Conservation (phyloP, 2,888 invertebrate genomes). For the Tetrapedia diversipes region DNA sequence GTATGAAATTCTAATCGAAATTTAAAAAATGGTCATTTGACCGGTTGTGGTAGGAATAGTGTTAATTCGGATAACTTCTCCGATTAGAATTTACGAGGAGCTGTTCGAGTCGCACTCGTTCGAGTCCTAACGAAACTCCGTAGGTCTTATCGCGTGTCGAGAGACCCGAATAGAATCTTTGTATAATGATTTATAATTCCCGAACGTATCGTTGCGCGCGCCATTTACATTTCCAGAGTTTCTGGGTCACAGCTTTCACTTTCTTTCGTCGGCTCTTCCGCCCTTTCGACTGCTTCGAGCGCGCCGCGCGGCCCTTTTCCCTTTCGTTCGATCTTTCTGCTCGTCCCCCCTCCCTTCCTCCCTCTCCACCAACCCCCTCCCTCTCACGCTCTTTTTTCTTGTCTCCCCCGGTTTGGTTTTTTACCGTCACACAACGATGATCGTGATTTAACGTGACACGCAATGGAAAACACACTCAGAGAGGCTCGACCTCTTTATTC, state of each 20-base stretch:
- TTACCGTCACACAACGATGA: conserved; percentile 27
- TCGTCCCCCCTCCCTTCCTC: not conserved
- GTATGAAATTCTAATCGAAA: too few species aligned
- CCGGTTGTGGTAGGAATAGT: too few species aligned
- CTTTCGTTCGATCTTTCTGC: conserved; percentile 58
- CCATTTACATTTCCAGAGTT: conserved; percentile 76
- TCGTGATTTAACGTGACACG: conserved; percentile 59
- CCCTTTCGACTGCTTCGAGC: conserved; percentile 61
- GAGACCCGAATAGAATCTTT: conserved; percentile 29
- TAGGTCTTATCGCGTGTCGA: conserved; percentile 43
- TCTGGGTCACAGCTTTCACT: conserved; percentile 82
- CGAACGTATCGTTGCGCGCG: conserved; percentile 57
- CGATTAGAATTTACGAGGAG: not conserved
- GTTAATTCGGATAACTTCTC: conserved; percentile 9
- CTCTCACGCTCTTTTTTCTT: not conserved
- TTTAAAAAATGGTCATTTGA: too few species aligned
- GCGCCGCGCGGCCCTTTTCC: conserved; percentile 61
- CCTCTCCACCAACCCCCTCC: not conserved
- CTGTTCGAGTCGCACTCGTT: not conserved
- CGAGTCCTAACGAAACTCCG: conserved; percentile 45
- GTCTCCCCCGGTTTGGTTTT: conserved; percentile 18
- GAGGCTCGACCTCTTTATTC: conserved; percentile 46
- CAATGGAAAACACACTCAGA: conserved; percentile 32
- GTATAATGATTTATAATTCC: conserved; percentile 57
- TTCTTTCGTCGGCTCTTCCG: conserved; percentile 78